Base-by-base conservation (phyloP, 2,888 invertebrate species). In the Pseudococcus jackbeardsleyi region DNA sequence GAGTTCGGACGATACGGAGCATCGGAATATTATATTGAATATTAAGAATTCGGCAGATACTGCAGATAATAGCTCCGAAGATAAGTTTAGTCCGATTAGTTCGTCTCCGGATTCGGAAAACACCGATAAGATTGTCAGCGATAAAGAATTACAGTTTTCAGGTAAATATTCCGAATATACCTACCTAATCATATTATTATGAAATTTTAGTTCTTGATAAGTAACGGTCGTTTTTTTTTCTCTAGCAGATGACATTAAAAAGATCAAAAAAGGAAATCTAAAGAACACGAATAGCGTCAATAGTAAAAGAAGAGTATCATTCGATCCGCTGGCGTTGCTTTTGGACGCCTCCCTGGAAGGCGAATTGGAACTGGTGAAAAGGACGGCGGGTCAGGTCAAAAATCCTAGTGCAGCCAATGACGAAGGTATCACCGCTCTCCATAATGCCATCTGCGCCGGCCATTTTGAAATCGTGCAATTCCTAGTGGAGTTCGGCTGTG, bases 361-460 rank as follows among this genome's bases (percentile, higher is more conserved):
- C 72, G 99, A 99, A 92, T 93, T 99, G 91, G 99, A 99, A 91
- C 93, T 99, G 90, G 99, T 99, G 64, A 96, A 96, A 93, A 96
- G 97, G 92, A 98, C 98, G 85, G 98, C 99, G 89, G 95, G 95
- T 91, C 91, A 95, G 94, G 96, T 98, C 90, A 94, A 96, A 90
- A 97, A 99, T 93, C 98, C 99, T 64, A 99, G 98, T 92, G 97
- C 97, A 88, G 97, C 99, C 89, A 99, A 99, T 92, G 99, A 99
- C 92, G 99, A 99, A 92, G 99, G 99, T 88, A 99, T 99, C 91
- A 99, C 99, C 0, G 99, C 99, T 68, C 94, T 99, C 89, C 99
- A 99, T 93, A 99, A 99, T 92, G 99, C 99, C 90, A 99, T 99
- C 91, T 99, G 99, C 92, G 99, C 99, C 1, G 99, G 99, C 22